Evolutionary conservation across 2,888 invertebrate genomes (phyloP).

Genomic region (Stratiomys singularior): DNA sequence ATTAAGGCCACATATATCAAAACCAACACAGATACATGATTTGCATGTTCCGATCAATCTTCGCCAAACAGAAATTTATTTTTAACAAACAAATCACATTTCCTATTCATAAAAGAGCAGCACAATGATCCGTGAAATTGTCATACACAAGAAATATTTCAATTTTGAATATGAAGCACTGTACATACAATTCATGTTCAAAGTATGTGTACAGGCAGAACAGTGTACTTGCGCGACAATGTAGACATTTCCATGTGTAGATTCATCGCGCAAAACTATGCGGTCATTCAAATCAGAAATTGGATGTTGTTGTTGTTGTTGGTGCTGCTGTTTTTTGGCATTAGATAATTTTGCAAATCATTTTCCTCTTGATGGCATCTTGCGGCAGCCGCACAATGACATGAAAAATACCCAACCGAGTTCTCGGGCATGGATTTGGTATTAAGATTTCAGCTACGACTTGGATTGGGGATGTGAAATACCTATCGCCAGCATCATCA

Average conservation of each 20-base stretch:
- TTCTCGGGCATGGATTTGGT: neutral
- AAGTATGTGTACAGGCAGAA: no score
- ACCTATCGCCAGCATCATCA: neutral
- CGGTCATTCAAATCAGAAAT: neutral
- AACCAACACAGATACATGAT: no score
- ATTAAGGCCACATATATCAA: no score
- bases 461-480: neutral
- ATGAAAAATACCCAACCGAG: conserved; percentile 23
- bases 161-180: neutral
- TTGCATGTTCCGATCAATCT: no score
- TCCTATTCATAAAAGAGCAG: conserved; percentile 32
- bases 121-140: conserved; percentile 42
- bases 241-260: neutral
- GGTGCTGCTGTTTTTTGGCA: neutral
- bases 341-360: conserved; percentile 41
- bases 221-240: no score
- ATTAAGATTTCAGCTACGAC: no score
- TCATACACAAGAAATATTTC: neutral
- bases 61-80: neutral
- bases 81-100: conserved; percentile 14
- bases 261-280: neutral
- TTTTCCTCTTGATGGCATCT: conserved; percentile 28
- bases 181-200: no score
- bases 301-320: neutral
- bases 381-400: neutral